Conservation (phyloP, 2,888 invertebrate species). For the Dryadula phaetusa region DNA sequence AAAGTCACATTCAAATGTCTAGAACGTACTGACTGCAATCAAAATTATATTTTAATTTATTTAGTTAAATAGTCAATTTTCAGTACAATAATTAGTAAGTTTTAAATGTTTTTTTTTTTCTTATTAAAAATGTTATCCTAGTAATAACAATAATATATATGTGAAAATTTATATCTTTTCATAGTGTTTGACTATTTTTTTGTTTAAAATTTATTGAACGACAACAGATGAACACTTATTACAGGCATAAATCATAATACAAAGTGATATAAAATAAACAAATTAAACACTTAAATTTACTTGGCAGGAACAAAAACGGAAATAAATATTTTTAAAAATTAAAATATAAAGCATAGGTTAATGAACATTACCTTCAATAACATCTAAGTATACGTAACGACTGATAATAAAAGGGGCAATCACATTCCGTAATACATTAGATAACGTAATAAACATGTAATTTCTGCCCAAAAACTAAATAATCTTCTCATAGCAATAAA, state of each 20-base stretch:
- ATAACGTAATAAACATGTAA: neutral
- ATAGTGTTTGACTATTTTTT: no score
- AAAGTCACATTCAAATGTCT: constrained; percentile 48
- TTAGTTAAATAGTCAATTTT: constrained; percentile 11
- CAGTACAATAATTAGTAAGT: neutral
- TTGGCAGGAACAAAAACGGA: neutral
- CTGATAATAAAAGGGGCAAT: no score
- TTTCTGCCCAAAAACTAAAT: neutral
- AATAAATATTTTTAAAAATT: neutral
- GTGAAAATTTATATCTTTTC: no score
- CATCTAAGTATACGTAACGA: no score
- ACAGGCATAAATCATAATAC: no score
- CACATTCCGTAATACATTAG: no score
- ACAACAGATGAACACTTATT: no score
- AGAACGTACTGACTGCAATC: constrained; percentile 28
- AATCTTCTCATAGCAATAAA: neutral
- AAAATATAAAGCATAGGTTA: neutral
- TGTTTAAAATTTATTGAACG: no score
- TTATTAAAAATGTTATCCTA: no score
- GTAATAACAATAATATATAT: no score
- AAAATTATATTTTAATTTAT: constrained; percentile 29
- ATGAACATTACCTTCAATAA: no score
- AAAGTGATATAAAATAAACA: neutral
- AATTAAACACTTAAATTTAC: neutral
- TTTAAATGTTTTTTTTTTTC: no score